Evolutionary conservation across 2,797 vertebrate species (phyloP).

Genomic region (Micromesistius poutassou): DNA sequence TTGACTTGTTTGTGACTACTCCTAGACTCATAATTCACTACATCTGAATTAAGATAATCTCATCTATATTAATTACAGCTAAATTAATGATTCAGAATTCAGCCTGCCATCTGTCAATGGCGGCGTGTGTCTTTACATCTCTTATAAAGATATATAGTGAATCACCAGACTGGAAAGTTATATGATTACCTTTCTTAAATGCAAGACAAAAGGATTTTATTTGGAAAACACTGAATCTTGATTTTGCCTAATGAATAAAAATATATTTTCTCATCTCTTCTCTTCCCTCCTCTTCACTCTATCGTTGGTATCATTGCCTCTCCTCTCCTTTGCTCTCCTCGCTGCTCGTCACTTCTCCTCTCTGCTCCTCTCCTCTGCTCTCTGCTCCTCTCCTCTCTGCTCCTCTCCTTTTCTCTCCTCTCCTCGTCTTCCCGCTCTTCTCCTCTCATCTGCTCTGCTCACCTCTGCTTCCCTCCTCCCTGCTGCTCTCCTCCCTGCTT

Average conservation of each 20-base stretch:
- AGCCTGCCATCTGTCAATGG: conserved; percentile 31
- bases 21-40: conserved; percentile 32
- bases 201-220: not conserved
- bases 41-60: conserved; percentile 50
- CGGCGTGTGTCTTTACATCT: conserved; percentile 20
- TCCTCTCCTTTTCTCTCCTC: not conserved
- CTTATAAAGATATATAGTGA: conserved; percentile 15
- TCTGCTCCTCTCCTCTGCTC: not conserved
- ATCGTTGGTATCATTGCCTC: not conserved
- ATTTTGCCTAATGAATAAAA: not conserved
- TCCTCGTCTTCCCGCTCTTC: not conserved
- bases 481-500: not conserved
- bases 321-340: not conserved
- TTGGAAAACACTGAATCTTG: conserved; percentile 6
- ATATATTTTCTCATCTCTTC: not conserved
- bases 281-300: fast-evolving
- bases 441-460: conserved; percentile 13
- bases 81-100: conserved; percentile 41
- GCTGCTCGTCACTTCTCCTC: conserved; percentile 22
- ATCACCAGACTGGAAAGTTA: not conserved
- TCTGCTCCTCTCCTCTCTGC: not conserved
- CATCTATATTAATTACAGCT: conserved; percentile 61
- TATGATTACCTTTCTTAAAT: not conserved
- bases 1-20: conserved; percentile 41
- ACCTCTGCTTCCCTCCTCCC: not conserved